Conservation (phyloP, 2,888 invertebrate species). For the Lacanobia oleracea region DNA sequence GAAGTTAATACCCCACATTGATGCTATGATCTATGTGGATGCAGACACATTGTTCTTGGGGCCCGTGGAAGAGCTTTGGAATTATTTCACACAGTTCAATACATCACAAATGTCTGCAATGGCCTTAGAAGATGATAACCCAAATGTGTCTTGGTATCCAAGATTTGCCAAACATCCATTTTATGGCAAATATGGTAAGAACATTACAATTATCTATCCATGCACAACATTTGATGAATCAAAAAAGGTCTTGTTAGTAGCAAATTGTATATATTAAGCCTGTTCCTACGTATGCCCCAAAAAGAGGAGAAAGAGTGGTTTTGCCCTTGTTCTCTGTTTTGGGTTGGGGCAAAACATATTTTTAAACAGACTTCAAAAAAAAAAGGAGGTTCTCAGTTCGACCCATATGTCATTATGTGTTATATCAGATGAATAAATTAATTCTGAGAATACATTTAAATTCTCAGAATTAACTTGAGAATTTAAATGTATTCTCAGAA, state of each 20-base stretch:
- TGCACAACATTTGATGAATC: background rate
- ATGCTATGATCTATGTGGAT: slow-evolving; percentile 97
- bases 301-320: too few relatives aligned
- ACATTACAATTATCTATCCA: background rate
- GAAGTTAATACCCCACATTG: slow-evolving; percentile 94
- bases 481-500: too few relatives aligned
- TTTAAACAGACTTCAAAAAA: too few relatives aligned
- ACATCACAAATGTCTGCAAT: slow-evolving; percentile 96
- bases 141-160: slow-evolving; percentile 98
- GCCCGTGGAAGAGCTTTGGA: slow-evolving; percentile 95
- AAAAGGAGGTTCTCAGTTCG: too few relatives aligned
- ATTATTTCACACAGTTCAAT: slow-evolving; percentile 95
- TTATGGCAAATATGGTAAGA: slow-evolving; percentile 95
- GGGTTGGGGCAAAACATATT: background rate
- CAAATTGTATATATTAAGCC: background rate
- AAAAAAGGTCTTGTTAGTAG: background rate
- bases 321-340: background rate
- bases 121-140: slow-evolving; percentile 97
- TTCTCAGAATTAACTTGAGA: too few relatives aligned
- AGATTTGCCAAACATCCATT: slow-evolving; percentile 98
- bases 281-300: background rate
- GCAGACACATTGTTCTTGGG: slow-evolving; percentile 97
- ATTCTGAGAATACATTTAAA: too few relatives aligned
- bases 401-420: too few relatives aligned
- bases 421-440: too few relatives aligned